A percentile compares a stretch with the other conserved stretches of the same genome.
Conservation (phyloP, 2,888 invertebrate genomes). For the Xestoiulus laeticollis region DNA sequence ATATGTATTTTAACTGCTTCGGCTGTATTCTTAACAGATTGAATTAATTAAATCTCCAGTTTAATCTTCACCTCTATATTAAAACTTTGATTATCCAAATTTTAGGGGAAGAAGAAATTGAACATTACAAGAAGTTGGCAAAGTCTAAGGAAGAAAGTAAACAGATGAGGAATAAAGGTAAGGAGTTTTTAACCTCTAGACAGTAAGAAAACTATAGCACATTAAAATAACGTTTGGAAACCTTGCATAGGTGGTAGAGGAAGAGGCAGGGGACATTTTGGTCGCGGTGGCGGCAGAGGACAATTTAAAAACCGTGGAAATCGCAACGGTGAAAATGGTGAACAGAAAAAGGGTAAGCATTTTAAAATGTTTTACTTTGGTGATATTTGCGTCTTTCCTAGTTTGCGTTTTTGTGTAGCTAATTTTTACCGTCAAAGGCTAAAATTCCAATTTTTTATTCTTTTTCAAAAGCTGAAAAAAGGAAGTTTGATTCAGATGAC, state of each 20-base stretch:
- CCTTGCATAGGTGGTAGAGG: slow-evolving; percentile 22
- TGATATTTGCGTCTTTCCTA: not conserved
- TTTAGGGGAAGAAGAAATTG: slow-evolving; percentile 41
- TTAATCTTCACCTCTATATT: no score
- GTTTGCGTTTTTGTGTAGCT: not conserved
- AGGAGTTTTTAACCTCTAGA: not conserved
- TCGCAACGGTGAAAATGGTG: not conserved
- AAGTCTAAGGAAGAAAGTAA: slow-evolving; percentile 6
- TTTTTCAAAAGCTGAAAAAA: slow-evolving; percentile 3
- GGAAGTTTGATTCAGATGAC: slow-evolving; percentile 4
- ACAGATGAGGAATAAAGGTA: not conserved
- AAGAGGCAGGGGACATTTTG: not conserved
- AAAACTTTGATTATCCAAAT: not conserved
- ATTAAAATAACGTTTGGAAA: not conserved
- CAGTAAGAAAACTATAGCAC: not conserved
- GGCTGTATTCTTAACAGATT: no score
- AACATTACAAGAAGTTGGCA: slow-evolving; percentile 33
- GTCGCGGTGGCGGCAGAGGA: slow-evolving; percentile 32
- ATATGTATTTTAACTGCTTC: no score
- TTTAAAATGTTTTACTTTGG: not conserved
- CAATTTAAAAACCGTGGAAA: not conserved
- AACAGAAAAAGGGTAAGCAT: not conserved
- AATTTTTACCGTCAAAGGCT: not conserved
- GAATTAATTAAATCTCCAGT: no score
- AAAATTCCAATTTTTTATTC: not conserved